These are phyloP conservation scores for Butastur rufipennis DNA, from an alignment of 2,113 vertebrate species.

Conservation along the genomic window DNA sequence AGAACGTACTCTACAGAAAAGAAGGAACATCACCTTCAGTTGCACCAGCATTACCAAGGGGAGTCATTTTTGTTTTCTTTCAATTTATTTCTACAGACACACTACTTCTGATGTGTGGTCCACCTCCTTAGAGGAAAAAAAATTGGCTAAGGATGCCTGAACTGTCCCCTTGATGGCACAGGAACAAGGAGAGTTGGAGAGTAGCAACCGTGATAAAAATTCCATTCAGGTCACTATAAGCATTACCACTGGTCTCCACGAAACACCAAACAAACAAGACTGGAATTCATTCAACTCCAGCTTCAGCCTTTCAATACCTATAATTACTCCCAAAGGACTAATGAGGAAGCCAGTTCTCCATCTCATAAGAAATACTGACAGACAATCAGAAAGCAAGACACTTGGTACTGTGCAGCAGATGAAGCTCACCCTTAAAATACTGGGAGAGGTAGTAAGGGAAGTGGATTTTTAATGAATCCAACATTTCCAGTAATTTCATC, in stretches of 20 bases:
- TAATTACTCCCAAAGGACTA: not conserved
- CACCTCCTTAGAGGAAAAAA: not conserved
- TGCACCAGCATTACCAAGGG: not conserved
- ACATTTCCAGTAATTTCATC: not conserved
- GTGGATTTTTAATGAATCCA: not conserved
- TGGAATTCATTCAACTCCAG: not conserved
- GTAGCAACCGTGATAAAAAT: not conserved
- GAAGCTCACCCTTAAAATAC: not conserved
- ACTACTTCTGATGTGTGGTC: not conserved
- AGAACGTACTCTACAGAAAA: not conserved
- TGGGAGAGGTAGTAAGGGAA: not conserved
- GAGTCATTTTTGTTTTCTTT: not conserved
- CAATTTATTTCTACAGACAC: not conserved
- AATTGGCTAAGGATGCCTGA: not conserved
- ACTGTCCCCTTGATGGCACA: not conserved
- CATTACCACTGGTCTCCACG: not conserved
- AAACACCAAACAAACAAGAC: not conserved
- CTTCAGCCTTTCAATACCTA: not conserved
- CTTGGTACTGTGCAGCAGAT: not conserved
- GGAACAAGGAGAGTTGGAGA: not conserved
- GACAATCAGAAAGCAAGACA: not conserved
- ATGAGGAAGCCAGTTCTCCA: not conserved
- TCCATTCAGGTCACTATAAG: not conserved
- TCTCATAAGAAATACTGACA: not conserved
- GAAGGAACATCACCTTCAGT: not conserved